Evolutionary conservation across 2,113 vertebrate genomes (phyloP), one percentile per base, ranked within the genome.

Genomic region (Ptilonorhynchus violaceus): DNA sequence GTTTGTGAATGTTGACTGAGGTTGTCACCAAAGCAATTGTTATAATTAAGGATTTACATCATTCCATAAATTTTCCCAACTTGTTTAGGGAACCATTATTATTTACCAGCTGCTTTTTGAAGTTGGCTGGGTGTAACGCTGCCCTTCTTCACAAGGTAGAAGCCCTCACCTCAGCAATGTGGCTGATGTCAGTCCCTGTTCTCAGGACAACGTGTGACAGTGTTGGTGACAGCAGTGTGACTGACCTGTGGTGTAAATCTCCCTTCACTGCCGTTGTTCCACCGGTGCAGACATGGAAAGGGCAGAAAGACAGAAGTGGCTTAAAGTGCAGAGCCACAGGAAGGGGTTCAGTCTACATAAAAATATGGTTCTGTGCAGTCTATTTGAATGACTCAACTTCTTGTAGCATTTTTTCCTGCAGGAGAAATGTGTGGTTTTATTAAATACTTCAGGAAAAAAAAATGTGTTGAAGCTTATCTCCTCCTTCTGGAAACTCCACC

Each of bases 51-150:
- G 47, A 42, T 63, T 86, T 77, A 77, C 68, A 66, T 47, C 0
- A 86, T 47, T 66, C 25, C 30, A 25, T 35, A 42, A 2, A 11
- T 44, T 58, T 70, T 66, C 72, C 72, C 55, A 55, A 1, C 1
- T 7, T 46, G 28, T 77, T 86, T 30, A 69, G 33, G 67, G 42
- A 86, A 31, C 6, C 13, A 4, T 41, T 17, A 16, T 11, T 31
- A 28, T 58, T 73, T 69, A 24, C 15, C n/a, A 35, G 72, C 27
- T 1, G 0, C 27, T 67, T 59, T 33, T 25, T 19, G 4, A 75
- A 52, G 39, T 5, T 1, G 2, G 6, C 21, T 35, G 56, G 52
- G 17, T 53, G 33, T 31, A 35, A 15, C 0, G 0, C 27, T 64
- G 27, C 28, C 9, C 15, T 44, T 27, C 64, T 58, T 31, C 39